Evolutionary conservation across 2,888 invertebrate species (phyloP).

Genomic region (Drosophila mimica): DNA sequence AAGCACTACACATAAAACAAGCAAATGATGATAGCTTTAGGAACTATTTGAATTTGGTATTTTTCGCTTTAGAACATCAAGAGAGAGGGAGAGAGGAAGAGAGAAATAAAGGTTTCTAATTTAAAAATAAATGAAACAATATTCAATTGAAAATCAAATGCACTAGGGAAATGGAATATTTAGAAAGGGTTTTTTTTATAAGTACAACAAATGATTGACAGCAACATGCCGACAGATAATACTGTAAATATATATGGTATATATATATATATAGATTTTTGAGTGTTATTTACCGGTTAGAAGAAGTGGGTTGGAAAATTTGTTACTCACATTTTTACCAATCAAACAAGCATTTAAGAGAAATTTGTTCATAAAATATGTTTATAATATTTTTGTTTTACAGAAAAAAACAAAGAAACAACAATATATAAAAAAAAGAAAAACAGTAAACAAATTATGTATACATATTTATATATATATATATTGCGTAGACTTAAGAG

Average conservation of each 20-base stretch:
- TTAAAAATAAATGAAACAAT: neutral
- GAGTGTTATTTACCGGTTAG: slow-evolving; percentile 68
- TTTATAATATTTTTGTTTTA: slow-evolving; percentile 60
- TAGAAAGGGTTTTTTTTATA: slow-evolving; percentile 1
- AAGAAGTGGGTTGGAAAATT: slow-evolving; percentile 75
- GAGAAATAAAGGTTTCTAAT: neutral
- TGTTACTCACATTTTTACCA: slow-evolving; percentile 84
- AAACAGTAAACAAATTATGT: slow-evolving; percentile 56
- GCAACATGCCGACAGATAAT: slow-evolving; percentile 53
- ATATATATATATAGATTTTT: slow-evolving; percentile 28
- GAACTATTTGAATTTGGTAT: neutral
- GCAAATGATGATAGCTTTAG: slow-evolving; percentile 12
- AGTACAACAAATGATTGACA: slow-evolving; percentile 41
- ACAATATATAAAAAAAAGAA: slow-evolving; percentile 61
- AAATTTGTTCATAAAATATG: slow-evolving; percentile 77
- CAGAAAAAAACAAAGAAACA: slow-evolving; percentile 67
- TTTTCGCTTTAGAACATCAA: neutral
- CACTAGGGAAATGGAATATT: slow-evolving; percentile 12
- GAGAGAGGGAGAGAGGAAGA: neutral
- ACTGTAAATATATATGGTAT: slow-evolving; percentile 18
- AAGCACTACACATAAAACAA: slow-evolving; percentile 11
- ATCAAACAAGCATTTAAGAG: slow-evolving; percentile 84
- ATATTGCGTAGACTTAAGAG: slow-evolving; percentile 30
- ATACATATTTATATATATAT: slow-evolving; percentile 44
- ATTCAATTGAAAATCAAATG: slow-evolving; percentile 3